Evolutionary conservation across 2,113 vertebrate species (phyloP), one percentile per base, ranked within the genome.

Genomic region (Ahaetulla prasina): DNA sequence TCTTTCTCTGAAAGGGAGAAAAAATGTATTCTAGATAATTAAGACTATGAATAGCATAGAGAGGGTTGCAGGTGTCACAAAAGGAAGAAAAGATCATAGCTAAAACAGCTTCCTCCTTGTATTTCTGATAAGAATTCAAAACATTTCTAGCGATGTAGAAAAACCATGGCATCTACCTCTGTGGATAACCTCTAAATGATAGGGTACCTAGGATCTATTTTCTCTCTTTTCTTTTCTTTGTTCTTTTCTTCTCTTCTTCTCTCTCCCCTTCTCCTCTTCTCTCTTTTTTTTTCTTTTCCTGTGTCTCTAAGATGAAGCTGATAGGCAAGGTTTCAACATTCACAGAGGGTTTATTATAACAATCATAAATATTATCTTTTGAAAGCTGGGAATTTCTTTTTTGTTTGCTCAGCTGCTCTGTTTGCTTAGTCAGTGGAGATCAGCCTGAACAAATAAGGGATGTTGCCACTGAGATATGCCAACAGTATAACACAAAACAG

Each of bases 291-390:
- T n/a, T 2, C 60, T 80, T 80, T 49, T 23, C 47, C 22, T 39
- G 20, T 2, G 43, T 49, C 6, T 50, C n/a, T 50, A 2, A 12
- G n/a, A 47, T 74, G 68, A 12, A 30, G 39, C 43, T 27, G 11
- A 47, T 22, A 52, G 20, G 47, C 47, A 80, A 68, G 30, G n/a
- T 35, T 90, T 90, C 35, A 80, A 90, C 8, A 11, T 80, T 39
- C 50, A 35, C 25, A 80, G 27, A 52, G 47, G 49, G 63, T 45
- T 90, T 90, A 52, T 49, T 90, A 90, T 35, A 68, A 50, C 27
- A 89, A 68, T 74, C 35, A 74, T 89, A 74, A 74, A 90, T 90
- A 52, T 90, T 80, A 45, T 89, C 55, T 89, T 89, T 89, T 63
- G 35, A 89, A 57, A 89, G 55, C 54, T 47, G 55, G 88, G 23